Conservation (phyloP, 2,888 invertebrate species). For the Drosophila koepferae region DNA sequence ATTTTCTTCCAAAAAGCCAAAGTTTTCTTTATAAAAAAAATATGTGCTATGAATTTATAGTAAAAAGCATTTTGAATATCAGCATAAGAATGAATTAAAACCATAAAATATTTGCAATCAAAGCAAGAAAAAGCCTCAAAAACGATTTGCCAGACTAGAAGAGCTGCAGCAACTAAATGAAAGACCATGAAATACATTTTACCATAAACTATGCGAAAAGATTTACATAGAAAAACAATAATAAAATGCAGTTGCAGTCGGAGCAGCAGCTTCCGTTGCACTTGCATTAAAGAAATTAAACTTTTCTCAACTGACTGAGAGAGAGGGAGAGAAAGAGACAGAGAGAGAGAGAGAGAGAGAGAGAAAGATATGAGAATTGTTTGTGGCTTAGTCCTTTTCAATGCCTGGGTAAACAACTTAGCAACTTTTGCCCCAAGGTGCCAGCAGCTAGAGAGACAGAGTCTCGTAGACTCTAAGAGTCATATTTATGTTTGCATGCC, state of each 20-base stretch:
- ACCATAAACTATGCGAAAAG: slow-evolving; percentile 39
- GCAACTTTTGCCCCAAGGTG: slow-evolving; percentile 66
- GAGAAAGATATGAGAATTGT: slow-evolving; percentile 16
- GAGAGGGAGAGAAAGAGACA: not conserved
- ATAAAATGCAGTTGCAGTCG: slow-evolving; percentile 20
- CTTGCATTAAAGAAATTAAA: slow-evolving; percentile 76
- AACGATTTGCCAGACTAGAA: slow-evolving; percentile 32
- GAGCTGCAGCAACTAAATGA: slow-evolving; percentile 49
- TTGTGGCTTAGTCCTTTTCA: slow-evolving; percentile 52
- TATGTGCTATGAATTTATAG: slow-evolving; percentile 44
- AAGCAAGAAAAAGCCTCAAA: slow-evolving; percentile 30
- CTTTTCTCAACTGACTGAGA: slow-evolving; percentile 17
- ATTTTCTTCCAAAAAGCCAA: slow-evolving; percentile 2
- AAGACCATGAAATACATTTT: slow-evolving; percentile 64
- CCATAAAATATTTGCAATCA: slow-evolving; percentile 73
- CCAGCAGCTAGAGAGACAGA: slow-evolving; percentile 32
- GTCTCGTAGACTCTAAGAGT: slow-evolving; percentile 36
- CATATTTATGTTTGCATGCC: slow-evolving; percentile 70
- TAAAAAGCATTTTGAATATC: slow-evolving; percentile 50
- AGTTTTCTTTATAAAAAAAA: slow-evolving; percentile 9
- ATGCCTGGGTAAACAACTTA: slow-evolving; percentile 72
- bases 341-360: not conserved
- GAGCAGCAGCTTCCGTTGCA: slow-evolving; percentile 31
- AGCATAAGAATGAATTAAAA: slow-evolving; percentile 58
- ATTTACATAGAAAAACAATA: slow-evolving; percentile 42